Conservation (phyloP, 2,113 vertebrate genomes). For the Arvicanthis niloticus region DNA sequence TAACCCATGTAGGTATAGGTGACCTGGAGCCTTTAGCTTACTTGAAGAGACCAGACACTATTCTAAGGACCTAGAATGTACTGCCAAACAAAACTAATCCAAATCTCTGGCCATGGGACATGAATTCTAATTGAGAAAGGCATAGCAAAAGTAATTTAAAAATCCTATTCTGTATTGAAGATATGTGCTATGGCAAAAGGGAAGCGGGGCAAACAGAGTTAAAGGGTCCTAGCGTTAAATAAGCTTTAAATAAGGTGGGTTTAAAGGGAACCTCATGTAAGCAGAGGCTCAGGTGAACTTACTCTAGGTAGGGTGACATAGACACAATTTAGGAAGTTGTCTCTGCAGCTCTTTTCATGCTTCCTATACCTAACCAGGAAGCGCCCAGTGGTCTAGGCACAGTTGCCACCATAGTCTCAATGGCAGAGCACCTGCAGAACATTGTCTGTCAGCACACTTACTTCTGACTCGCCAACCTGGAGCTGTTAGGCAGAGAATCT, state of each 20-base stretch:
- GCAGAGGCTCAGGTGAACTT: background rate
- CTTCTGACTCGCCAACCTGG: background rate
- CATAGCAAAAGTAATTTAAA: background rate
- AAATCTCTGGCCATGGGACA: background rate
- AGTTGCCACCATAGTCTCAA: slow-evolving; percentile 40
- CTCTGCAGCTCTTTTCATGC: slow-evolving; percentile 21
- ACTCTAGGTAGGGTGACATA: background rate
- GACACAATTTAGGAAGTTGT: background rate
- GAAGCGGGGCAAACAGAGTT: background rate
- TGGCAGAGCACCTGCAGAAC: background rate
- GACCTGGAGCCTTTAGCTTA: slow-evolving; percentile 2
- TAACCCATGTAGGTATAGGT: background rate
- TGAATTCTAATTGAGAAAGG: background rate
- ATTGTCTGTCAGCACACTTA: background rate
- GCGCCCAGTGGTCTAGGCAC: background rate
- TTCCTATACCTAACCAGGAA: slow-evolving; percentile 53
- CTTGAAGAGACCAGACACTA: slow-evolving; percentile 2
- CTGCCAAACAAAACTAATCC: background rate
- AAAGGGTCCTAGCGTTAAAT: background rate
- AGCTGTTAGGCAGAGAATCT: slow-evolving; percentile 30
- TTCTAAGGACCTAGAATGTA: background rate
- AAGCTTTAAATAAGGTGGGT: background rate
- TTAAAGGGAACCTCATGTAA: background rate
- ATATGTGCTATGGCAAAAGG: background rate
- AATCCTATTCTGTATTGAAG: background rate